A percentile compares a stretch with the other conserved stretches of the same genome.
phyloP scores from a whole-genome alignment of 2,888 invertebrate species.

The Drosophila nigricruria region DNA sequence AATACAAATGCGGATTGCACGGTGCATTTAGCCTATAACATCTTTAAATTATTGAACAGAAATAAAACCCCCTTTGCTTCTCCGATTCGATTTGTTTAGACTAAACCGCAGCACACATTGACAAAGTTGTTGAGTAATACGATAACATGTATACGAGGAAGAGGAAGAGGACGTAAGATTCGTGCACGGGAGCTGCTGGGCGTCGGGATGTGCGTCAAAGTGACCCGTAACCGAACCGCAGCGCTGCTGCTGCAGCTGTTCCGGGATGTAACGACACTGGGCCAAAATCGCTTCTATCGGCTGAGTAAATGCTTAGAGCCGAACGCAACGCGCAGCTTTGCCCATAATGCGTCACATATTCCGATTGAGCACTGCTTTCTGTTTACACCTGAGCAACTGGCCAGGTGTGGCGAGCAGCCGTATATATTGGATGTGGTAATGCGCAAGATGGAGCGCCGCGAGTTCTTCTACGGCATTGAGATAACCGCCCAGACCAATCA shows the following conservation, averaged over 20 bases:
- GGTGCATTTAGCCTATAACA: neutral
- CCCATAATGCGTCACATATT: neutral
- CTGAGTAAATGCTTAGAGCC: neutral
- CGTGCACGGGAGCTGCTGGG: neutral
- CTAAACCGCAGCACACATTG: neutral
- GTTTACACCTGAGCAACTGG: slow-evolving; percentile 23
- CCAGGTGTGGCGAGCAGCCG: slow-evolving; percentile 3
- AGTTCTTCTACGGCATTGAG: slow-evolving; percentile 83
- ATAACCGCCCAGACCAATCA: slow-evolving; percentile 59
- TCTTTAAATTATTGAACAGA: neutral
- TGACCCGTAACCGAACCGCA: slow-evolving; percentile 9
- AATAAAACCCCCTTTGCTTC: neutral
- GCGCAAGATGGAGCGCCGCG: slow-evolving; percentile 58
- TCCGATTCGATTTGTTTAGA: neutral
- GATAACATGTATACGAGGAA: neutral
- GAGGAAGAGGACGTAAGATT: neutral
- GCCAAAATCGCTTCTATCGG: slow-evolving; percentile 6
- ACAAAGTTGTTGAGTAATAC: slow-evolving; percentile 13
- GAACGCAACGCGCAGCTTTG: neutral
- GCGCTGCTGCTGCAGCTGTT: neutral
- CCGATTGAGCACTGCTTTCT: slow-evolving; percentile 19
- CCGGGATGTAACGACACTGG: slow-evolving; percentile 2
- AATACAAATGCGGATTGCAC: neutral
- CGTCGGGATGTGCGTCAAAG: slow-evolving; percentile 11
- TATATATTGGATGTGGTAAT: slow-evolving; percentile 58